Percentiles rank a stretch among this genome's conserved stretches.
Conservation (phyloP, 2,888 invertebrate species). For the Mechanitis mazaeus region DNA sequence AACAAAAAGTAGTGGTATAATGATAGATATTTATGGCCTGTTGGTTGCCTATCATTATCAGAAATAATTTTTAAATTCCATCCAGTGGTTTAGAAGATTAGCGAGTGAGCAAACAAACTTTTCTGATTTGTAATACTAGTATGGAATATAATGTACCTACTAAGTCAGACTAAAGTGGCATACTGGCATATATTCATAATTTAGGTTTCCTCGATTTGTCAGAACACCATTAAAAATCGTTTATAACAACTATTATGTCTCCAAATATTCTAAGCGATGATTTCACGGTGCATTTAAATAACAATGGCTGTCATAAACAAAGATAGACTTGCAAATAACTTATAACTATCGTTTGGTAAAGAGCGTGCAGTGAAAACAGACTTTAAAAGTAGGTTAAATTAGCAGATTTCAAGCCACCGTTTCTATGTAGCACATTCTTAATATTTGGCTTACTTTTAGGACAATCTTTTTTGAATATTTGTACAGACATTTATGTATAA, state of each 20-base stretch:
- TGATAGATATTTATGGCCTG: too few relatives aligned
- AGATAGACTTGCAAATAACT: conserved; percentile 28
- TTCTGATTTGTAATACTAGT: too few relatives aligned
- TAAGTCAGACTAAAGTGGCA: too few relatives aligned
- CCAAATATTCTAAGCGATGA: conserved; percentile 15
- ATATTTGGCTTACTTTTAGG: background rate
- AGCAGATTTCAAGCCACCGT: conserved; percentile 19
- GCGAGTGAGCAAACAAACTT: too few relatives aligned
- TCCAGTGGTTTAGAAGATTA: too few relatives aligned
- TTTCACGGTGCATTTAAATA: conserved; percentile 42
- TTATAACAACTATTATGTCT: too few relatives aligned
- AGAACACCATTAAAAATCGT: conserved; percentile 5
- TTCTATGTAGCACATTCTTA: background rate
- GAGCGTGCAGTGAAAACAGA: conserved; percentile 8
- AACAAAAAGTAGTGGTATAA: too few relatives aligned
- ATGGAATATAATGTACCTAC: too few relatives aligned
- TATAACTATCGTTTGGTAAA: conserved; percentile 23
- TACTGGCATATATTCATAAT: conserved; percentile 11
- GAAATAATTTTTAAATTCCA: too few relatives aligned
- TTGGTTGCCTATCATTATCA: too few relatives aligned
- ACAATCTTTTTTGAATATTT: background rate
- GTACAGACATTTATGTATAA: background rate
- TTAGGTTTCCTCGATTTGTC: conserved; percentile 17
- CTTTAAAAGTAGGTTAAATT: conserved; percentile 20
- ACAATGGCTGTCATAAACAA: conserved; percentile 39